Conservation (phyloP, 2,888 invertebrate genomes). For the Bugulina stolonifera region DNA sequence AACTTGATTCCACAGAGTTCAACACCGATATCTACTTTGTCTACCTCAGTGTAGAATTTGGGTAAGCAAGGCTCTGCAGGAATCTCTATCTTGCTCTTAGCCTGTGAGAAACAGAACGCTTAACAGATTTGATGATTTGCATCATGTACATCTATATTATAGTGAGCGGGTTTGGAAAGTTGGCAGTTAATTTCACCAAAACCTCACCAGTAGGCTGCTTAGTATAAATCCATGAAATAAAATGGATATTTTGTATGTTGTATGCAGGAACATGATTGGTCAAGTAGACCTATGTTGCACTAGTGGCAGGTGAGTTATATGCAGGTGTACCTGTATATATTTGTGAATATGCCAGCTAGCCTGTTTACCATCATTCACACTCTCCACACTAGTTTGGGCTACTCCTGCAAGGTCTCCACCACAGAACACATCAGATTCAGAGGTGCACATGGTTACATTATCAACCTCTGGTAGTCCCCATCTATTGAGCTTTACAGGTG, state of each 20-base stretch:
- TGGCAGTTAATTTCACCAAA: too few relatives aligned
- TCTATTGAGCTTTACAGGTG: slow-evolving; percentile 69
- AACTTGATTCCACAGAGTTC: slow-evolving; percentile 89
- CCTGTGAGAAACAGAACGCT: too few relatives aligned
- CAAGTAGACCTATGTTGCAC: too few relatives aligned
- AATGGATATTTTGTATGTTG: too few relatives aligned
- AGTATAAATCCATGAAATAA: too few relatives aligned
- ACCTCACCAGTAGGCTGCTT: too few relatives aligned
- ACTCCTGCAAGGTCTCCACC: slow-evolving; percentile 92
- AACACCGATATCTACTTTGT: slow-evolving; percentile 85
- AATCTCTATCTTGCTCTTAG: slow-evolving; percentile 47
- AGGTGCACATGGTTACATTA: slow-evolving; percentile 69
- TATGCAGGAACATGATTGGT: too few relatives aligned
- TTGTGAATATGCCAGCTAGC: slow-evolving; percentile 93
- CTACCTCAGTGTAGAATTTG: slow-evolving; percentile 85
- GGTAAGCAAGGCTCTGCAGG: slow-evolving; percentile 70
- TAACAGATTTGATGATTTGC: too few relatives aligned
- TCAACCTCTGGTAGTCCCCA: slow-evolving; percentile 78
- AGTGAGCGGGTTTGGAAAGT: too few relatives aligned
- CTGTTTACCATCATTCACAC: slow-evolving; percentile 95
- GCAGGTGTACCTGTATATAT: slow-evolving; percentile 79
- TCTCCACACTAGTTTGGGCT: slow-evolving; percentile 94
- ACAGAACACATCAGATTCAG: slow-evolving; percentile 74
- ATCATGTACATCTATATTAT: too few relatives aligned
- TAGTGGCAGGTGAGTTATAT: too few relatives aligned